Evolutionary conservation across 2,113 vertebrate species (phyloP), one percentile per base, ranked within the genome.

Genomic region (Donacobius atricapilla): DNA sequence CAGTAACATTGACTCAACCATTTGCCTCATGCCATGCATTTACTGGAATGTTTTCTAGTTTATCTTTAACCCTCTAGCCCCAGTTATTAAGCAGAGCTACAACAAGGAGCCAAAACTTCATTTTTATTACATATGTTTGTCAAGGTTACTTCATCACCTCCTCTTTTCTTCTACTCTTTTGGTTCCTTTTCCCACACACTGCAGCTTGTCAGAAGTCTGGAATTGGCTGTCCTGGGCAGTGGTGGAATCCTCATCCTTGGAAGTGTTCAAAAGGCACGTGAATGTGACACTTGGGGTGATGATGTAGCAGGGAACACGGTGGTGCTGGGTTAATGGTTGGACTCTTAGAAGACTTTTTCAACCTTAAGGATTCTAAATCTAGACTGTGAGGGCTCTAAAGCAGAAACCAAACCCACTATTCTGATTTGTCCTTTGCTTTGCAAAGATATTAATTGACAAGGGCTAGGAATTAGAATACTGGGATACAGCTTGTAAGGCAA

Each of bases 241-340:
- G 35, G 21, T 70, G 48, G 63, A 48, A 37, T 44, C 48, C 14
- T 18, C 35, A 28, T 28, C 42, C 64, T 16, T 70, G 31, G 30
- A 28, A 42, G 22, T 37, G 31, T 20, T 56, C 48, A 33, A 42
- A 83, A 37, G 37, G 25, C 15, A 13, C 1, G 8, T 44, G 76
- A 21, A 27, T 57, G 25, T 64, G 58, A 66, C 48, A 66, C 48
- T 0, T 48, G 56, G 35, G 35, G 31, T 14, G 35, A 8, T 6
- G 15, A 58, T 31, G 76, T 11, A 37, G 35, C 0, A 1, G 48
- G 25, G 35, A 69, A 42, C 54, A 54, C 0, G 1, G 35, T 27
- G 40, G 12, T 83, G 40, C 24, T 35, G 61, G 13, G 47, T 61
- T 54, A 54, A 69, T 35, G 30, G 24, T 11, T 47, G 61, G 63